Evolutionary conservation across 2,888 invertebrate species (phyloP).

Genomic region (Erebia palarica): DNA sequence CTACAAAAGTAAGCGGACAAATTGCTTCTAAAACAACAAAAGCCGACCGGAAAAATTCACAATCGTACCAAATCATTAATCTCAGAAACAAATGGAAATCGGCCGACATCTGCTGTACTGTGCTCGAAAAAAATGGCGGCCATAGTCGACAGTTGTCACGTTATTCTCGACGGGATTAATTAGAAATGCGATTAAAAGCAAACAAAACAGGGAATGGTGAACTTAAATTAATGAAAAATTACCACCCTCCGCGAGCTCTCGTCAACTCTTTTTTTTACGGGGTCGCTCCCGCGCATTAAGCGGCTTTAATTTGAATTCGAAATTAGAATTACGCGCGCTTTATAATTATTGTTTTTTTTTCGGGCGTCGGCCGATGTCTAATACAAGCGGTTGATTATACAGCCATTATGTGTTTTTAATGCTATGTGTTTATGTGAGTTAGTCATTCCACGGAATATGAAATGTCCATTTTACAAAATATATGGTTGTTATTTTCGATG

Average conservation of each 20-base stretch:
- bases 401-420: constrained; percentile 50
- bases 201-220: constrained; percentile 83
- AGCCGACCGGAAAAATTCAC: constrained; percentile 82
- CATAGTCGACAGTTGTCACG: constrained; percentile 83
- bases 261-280: constrained; percentile 82
- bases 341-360: constrained; percentile 80
- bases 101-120: constrained; percentile 81
- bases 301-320: constrained; percentile 83
- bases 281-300: constrained; percentile 83
- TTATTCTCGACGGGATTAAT: constrained; percentile 83
- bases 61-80: constrained; percentile 82
- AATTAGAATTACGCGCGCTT: constrained; percentile 83
- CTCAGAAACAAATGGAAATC: constrained; percentile 83
- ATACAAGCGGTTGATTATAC: constrained; percentile 68
- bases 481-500: constrained; percentile 1
- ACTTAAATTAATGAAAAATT: constrained; percentile 84
- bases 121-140: constrained; percentile 76
- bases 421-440: constrained; percentile 42
- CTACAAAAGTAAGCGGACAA: constrained; percentile 81
- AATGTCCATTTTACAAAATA: constrained; percentile 13
- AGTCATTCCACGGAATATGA: constrained; percentile 20
- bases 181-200: constrained; percentile 83
- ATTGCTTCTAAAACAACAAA: constrained; percentile 83
- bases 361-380: constrained; percentile 75
- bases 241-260: constrained; percentile 81